These are phyloP conservation scores for Trididemnum nubilum DNA, from an alignment of 23 tunicate species.

Conservation along the genomic window DNA sequence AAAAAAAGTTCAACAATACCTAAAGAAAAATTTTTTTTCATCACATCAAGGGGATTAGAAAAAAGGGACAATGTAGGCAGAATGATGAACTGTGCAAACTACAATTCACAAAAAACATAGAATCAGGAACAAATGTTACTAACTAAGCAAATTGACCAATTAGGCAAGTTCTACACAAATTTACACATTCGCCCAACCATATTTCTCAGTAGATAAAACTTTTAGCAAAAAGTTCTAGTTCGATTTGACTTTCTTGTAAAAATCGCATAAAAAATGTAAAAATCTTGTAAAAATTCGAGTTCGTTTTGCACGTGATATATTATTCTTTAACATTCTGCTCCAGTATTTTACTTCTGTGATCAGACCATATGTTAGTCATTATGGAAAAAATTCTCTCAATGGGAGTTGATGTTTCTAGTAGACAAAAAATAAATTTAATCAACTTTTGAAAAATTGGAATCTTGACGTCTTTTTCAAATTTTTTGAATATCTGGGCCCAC, in stretches of 20 bases:
- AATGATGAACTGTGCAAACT: conserved; percentile 8
- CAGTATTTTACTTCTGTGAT: conserved; percentile 56
- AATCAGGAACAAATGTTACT: conserved; percentile 16
- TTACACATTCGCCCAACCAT: conserved; percentile 46
- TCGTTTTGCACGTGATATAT: conserved; percentile 54
- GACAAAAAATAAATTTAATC: conserved; percentile 56
- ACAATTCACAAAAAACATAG: conserved; percentile 8
- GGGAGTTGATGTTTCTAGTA: conserved; percentile 59
- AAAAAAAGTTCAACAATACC: conserved; percentile 5
- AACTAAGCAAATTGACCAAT: conserved; percentile 19
- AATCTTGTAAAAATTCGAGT: conserved; percentile 41
- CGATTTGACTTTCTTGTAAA: conserved; percentile 49
- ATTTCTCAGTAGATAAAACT: conserved; percentile 47
- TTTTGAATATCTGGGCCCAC: conserved; percentile 66
- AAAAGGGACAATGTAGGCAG: conserved; percentile 11
- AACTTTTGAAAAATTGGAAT: too few species aligned
- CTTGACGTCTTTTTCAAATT: too few species aligned
- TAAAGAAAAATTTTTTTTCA: conserved; percentile 14
- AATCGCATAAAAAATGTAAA: conserved; percentile 58
- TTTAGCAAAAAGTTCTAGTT: conserved; percentile 54
- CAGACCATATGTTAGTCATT: conserved; percentile 56
- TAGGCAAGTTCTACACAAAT: conserved; percentile 21
- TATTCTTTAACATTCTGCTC: conserved; percentile 66
- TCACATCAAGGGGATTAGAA: conserved; percentile 16
- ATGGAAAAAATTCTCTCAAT: conserved; percentile 59